Percentiles rank a stretch among this genome's conserved stretches.
Evolutionary conservation across 2,888 invertebrate species (phyloP).

Genomic region (Hypsopygia costalis): DNA sequence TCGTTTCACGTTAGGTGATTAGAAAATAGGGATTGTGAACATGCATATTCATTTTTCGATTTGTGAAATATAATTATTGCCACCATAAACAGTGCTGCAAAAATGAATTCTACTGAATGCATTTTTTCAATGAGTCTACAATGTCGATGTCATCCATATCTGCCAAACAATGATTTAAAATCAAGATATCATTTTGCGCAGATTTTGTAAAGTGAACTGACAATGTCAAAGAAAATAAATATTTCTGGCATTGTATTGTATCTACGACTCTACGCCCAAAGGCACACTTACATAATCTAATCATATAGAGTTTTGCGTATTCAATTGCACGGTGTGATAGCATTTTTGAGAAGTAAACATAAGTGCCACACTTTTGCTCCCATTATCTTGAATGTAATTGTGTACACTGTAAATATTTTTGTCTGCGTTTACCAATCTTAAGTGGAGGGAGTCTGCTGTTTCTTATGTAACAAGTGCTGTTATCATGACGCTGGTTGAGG

Average conservation of each 20-base stretch:
- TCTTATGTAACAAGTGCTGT: constrained; percentile 3
- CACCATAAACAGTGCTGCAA: too few relatives aligned
- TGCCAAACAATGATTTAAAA: too few relatives aligned
- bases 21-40: constrained; percentile 16
- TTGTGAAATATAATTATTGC: too few relatives aligned
- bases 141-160: too few relatives aligned
- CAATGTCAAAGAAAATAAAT: constrained; percentile 32
- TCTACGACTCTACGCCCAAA: constrained; percentile 6
- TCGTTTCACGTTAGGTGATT: constrained; percentile 16
- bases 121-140: too few relatives aligned
- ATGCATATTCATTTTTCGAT: too few relatives aligned
- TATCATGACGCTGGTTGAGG: constrained; percentile 8
- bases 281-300: constrained; percentile 27
- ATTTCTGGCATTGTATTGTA: constrained; percentile 32
- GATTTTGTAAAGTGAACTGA: constrained; percentile 35
- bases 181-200: too few relatives aligned
- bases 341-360: neutral
- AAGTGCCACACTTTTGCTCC: neutral
- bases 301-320: constrained; percentile 6
- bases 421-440: neutral
- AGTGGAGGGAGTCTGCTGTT: neutral
- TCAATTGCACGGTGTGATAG: neutral
- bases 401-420: constrained; percentile 6
- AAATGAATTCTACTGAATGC: too few relatives aligned
- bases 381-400: neutral